Conservation (phyloP, 2,113 vertebrate species). For the Platysteira castanea region DNA sequence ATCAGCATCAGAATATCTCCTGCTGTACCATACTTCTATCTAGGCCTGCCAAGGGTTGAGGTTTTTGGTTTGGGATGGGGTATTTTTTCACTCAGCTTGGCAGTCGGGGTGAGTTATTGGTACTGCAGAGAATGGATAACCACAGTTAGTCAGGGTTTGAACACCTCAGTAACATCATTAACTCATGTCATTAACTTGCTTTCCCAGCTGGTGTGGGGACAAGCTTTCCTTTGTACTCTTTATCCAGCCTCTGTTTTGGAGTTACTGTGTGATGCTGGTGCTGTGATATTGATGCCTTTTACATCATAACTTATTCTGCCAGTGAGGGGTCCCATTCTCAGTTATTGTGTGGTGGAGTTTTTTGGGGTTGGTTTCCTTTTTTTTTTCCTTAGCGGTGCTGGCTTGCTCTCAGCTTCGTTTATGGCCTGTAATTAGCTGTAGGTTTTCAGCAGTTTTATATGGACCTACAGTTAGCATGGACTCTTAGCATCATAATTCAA, state of each 20-base stretch:
- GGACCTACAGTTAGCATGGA: neutral
- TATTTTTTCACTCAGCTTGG: neutral
- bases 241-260: neutral
- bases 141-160: neutral
- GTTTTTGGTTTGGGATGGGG: neutral
- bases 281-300: neutral
- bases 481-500: neutral
- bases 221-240: neutral
- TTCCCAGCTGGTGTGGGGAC: neutral
- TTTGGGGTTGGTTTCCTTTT: fast-evolving
- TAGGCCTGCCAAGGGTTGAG: neutral
- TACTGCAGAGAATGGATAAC: neutral
- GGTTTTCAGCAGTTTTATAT: neutral
- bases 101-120: neutral
- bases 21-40: neutral
- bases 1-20: neutral
- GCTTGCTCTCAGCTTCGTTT: neutral
- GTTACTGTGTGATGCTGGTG: neutral
- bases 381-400: neutral
- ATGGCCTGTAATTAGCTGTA: neutral
- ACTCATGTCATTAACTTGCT: neutral
- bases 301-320: neutral
- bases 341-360: neutral
- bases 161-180: neutral
- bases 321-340: neutral